Conservation (phyloP, 2,888 invertebrate genomes). For the Torymus texanus region DNA sequence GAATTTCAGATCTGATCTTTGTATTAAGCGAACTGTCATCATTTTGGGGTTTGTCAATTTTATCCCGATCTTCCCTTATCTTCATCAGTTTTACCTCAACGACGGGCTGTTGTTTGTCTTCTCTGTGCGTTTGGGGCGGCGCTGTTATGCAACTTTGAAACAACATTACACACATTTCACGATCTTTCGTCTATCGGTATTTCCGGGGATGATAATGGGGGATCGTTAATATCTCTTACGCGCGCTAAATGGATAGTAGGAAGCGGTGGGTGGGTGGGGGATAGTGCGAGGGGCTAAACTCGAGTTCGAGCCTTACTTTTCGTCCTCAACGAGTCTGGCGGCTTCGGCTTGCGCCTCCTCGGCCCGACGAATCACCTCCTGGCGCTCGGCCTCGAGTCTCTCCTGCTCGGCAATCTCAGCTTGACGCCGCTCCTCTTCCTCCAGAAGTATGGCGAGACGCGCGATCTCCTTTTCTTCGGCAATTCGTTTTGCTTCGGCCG, state of each 20-base stretch:
- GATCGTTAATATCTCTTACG: too few relatives aligned
- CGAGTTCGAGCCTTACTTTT: constrained; percentile 61
- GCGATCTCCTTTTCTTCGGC: constrained; percentile 67
- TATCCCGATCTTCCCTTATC: too few relatives aligned
- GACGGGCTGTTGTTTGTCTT: neutral
- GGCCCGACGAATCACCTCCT: constrained; percentile 72
- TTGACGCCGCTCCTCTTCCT: constrained; percentile 75
- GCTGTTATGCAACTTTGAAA: constrained; percentile 7
- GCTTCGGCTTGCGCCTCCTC: constrained; percentile 65
- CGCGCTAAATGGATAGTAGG: too few relatives aligned
- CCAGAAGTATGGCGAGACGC: constrained; percentile 66
- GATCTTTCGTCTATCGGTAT: neutral
- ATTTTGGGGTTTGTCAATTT: too few relatives aligned
- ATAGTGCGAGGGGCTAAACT: constrained; percentile 5
- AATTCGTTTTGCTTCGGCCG: constrained; percentile 63
- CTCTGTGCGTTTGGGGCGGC: constrained; percentile 7
- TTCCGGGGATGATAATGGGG: too few relatives aligned
- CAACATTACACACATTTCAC: neutral
- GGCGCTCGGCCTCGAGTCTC: constrained; percentile 77
- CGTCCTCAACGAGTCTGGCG: constrained; percentile 62
- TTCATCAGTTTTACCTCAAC: too few relatives aligned
- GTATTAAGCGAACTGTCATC: too few relatives aligned
- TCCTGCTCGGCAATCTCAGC: constrained; percentile 76
- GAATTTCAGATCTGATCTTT: too few relatives aligned
- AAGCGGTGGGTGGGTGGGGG: too few relatives aligned